These are phyloP conservation scores for Otus sunia DNA, from an alignment of 2,113 vertebrate species.

Conservation along the genomic window DNA sequence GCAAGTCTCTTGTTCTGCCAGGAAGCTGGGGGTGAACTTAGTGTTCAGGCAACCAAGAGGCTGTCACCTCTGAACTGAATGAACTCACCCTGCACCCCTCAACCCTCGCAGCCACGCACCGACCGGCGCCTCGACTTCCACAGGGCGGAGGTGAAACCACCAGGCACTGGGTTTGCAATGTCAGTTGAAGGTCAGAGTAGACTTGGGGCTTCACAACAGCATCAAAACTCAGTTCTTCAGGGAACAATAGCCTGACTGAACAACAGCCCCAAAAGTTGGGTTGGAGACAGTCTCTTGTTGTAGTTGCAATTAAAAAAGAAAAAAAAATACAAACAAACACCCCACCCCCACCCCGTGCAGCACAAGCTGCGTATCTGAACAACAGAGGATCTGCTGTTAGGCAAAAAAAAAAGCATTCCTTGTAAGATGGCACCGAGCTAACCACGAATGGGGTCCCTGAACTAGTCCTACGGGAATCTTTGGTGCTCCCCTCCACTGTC, in stretches of 20 bases:
- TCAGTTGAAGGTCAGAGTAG: neutral
- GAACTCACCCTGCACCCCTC: neutral
- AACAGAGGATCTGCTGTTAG: neutral
- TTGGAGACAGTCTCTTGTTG: neutral
- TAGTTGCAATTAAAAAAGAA: neutral
- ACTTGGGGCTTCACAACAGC: neutral
- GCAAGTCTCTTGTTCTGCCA: neutral
- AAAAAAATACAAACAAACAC: neutral
- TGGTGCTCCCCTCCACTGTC: neutral
- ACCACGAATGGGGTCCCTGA: neutral
- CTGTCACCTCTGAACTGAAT: rapidly evolving
- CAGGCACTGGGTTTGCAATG: neutral
- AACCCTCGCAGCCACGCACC: rapidly evolving
- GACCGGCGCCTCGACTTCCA: rapidly evolving
- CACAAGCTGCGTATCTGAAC: neutral
- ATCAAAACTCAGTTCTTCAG: neutral
- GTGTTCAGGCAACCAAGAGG: neutral
- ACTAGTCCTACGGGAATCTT: neutral
- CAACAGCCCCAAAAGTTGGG: neutral
- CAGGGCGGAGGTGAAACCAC: neutral
- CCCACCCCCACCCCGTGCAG: neutral
- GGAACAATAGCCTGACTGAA: neutral
- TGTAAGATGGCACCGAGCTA: neutral
- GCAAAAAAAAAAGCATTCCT: neutral
- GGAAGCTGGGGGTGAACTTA: neutral